Base-by-base conservation (phyloP, 2,113 vertebrate species). In the Nesogale talazaci region DNA sequence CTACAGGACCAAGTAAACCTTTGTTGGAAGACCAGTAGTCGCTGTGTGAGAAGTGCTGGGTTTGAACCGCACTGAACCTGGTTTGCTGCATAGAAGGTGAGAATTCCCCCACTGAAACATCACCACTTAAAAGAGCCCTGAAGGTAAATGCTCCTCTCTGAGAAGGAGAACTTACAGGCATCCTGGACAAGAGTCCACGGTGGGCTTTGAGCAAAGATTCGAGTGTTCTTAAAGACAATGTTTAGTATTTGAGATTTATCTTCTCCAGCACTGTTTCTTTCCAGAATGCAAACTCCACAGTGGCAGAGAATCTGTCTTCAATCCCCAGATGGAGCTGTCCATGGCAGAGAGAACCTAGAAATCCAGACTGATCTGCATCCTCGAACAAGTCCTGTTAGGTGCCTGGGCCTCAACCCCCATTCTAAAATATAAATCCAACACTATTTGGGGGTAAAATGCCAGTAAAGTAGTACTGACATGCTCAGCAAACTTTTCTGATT, bases 351-450 rank as follows among this genome's bases (percentile, higher is more conserved):
- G 46, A 52, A 12, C 46, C 70, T 1, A 12, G 19, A 67, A 6
- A 6, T 9, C 16, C 2, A 9, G 42, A 22, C 1, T 8, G 31
- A 4, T 4, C 12, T 17, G 3, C 0, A 3, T 56, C 40, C n/a
- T 88, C 38, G 12, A 3, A 15, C 3, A 52, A 42, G 20, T 77
- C 67, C 80, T 80, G 29, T 77, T 46, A 12, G 65, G 17, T 25
- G 0, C 70, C 72, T 59, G 40, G 77, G 65, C 15, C 38, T 87
- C 82, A 83, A 36, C 46, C 83, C 90, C 57, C 86, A 79, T 56
- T 89, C 85, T 80, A 88, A 92, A 88, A 85, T 4, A 83, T 27
- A 90, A 86, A n/a, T n/a, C 27, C 8, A 22, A n/a, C 76, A 16
- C 4, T 23, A 11, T 12, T 36, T 27, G n/a, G 1, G 1, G 38